Percentiles rank a stretch among this genome's conserved stretches.
phyloP scores from a whole-genome alignment of 1,140 invertebrate genomes.

The Carposina sasakii region DNA sequence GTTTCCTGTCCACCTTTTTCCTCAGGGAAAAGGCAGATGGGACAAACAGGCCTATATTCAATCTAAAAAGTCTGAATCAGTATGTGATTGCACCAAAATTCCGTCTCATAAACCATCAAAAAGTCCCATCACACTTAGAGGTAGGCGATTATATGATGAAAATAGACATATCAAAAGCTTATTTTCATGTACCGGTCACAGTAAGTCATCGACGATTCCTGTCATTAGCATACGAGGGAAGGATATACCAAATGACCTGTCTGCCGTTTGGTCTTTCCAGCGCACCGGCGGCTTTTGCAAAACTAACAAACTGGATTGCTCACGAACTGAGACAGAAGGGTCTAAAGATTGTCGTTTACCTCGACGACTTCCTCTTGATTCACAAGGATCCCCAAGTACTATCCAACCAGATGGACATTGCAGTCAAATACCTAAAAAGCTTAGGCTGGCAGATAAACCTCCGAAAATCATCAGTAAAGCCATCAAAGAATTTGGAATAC shows the following conservation, averaged over 20 bases:
- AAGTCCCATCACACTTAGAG: conserved; percentile 10
- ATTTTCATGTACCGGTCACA: conserved; percentile 23
- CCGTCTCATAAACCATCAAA: conserved; percentile 17
- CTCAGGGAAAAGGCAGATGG: conserved; percentile 24
- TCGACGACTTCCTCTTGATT: conserved; percentile 24
- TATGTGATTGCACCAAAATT: conserved; percentile 22
- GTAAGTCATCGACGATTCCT: conserved; percentile 23
- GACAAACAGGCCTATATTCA: conserved; percentile 22
- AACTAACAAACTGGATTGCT: conserved; percentile 31
- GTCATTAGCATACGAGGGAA: conserved; percentile 8
- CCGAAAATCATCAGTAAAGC: conserved; percentile 1
- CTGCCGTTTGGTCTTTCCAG: conserved; percentile 32
- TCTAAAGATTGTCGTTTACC: conserved; percentile 22
- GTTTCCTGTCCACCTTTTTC: conserved; percentile 31
- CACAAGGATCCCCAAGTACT: conserved; percentile 11
- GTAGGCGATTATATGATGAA: conserved; percentile 13
- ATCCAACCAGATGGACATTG: background rate
- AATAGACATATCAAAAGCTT: conserved; percentile 19
- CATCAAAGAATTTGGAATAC: conserved; percentile 4
- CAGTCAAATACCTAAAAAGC: background rate
- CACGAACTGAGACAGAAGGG: conserved; percentile 9
- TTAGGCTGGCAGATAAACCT: conserved; percentile 9
- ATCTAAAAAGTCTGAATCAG: conserved; percentile 25
- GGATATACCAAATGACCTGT: conserved; percentile 26
- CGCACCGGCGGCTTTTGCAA: conserved; percentile 29